Evolutionary conservation across 2,888 invertebrate species (phyloP), one percentile per base, ranked within the genome.

Genomic region (Caenorhabditis afra): DNA sequence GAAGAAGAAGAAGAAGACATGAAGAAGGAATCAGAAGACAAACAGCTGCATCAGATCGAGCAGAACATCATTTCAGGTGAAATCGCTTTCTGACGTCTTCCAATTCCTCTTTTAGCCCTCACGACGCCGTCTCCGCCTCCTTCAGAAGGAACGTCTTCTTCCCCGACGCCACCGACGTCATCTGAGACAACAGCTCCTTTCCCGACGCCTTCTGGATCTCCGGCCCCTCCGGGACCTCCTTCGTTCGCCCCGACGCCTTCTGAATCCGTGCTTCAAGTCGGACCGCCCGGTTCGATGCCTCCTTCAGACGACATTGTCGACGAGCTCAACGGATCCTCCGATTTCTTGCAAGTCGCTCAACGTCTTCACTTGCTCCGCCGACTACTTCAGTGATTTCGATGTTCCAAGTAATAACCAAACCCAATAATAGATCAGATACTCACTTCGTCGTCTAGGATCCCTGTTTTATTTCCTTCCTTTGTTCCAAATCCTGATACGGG

Each of bases 281-380:
- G 78, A 12, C 78, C 78, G 3, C 78, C 78, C 4, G 78, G 78
- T 22, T 78, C 67, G 7, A 53, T 67, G 57, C 79, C 79, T 18
- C 79, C 79, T 7, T 74, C 74, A 7, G 79, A 79, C 65, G 68
- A 79, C 20, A 74, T 79, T 18, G 79, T 79, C 45, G 68, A 79
- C 53, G 79, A 74, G 20, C 37, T 79, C 49, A 79, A 79, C 57
- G 68, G 22, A 1, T 70, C 79, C 49, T 47, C 59, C 20, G 74
- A 79, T 49, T 79, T 79, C 44, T 44, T 79, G 53, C 68, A 79
- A 45, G 79, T 65, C 14, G 74, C 79, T 8, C 62, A 73, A 58
- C 47, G 67, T 35, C 67, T 78, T n/a, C 66, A 73, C 45, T 44
- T 78, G n/a, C 47, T 78, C 8, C 37, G 67, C 47, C 16, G 71